Base-by-base conservation (phyloP, 1,140 invertebrate genomes). In the Atta colombica region DNA sequence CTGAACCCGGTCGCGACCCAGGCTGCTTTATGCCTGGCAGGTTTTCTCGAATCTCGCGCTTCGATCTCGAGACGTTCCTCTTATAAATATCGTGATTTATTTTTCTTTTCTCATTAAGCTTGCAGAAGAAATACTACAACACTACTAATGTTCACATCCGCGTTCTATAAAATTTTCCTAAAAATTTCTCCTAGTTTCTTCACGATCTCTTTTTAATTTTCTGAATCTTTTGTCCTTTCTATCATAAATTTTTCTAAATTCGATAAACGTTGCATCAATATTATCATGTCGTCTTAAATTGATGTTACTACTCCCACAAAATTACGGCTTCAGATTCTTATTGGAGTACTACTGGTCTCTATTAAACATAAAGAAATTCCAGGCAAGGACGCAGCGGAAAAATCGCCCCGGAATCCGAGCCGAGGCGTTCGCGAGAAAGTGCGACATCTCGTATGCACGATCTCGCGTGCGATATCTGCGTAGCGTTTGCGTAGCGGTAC, bases 401-500 rank as follows among this genome's bases (percentile, higher is more conserved):
- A 16, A 66, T 51, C 45, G 25, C 3, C 39, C 25, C 39, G 25
- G 21, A 66, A 49, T 69, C n/a, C 66, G 39, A 45, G 12, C 39
- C 66, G 18, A n/a, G 53, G 35, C 35, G 51, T 16, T 25, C n/a
- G 28, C 25, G n/a, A 81, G 63, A 45, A 66, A 55, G 21, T 66
- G 28, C 51, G 61, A 39, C 55, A n/a, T 66, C 60, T 21, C 68
- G 53, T 61, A 51, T 49, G 45, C 68, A 18, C 21, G 58, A 18
- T 21, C 58, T 60, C 66, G 78, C 35, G 31, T 16, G 72, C 72
- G 31, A 39, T 89, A 85, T 91, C 69, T 69, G 69, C 69, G 78
- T 89, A 78, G 87, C 87, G 89, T 93, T 90, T 92, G 87, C 87
- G 90, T 93, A 93, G 92, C 92, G 92, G 92, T 93, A 93, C 85